Evolutionary conservation across 2,888 invertebrate genomes (phyloP).

Genomic region (Campoplex nolae): DNA sequence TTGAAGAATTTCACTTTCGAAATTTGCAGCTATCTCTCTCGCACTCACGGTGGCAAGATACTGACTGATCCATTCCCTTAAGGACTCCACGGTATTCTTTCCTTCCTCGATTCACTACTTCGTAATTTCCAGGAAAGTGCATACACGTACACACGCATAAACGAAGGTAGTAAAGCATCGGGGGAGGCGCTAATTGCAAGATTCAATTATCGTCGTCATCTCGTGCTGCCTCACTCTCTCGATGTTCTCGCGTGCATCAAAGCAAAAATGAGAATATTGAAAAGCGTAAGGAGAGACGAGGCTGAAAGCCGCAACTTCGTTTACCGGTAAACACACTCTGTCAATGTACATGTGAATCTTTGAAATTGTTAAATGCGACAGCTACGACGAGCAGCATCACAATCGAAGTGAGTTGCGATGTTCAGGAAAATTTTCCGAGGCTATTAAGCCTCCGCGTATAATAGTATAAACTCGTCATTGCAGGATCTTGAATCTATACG

Average conservation of each 20-base stretch:
- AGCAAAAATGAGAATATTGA: conserved; percentile 33
- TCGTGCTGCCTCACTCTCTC: conserved; percentile 17
- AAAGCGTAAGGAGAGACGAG: conserved; percentile 7
- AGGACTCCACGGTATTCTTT: background rate
- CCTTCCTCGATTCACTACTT: conserved; percentile 11
- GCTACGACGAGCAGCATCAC: conserved; percentile 18
- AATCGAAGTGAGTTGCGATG: conserved; percentile 13
- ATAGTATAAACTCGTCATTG: conserved; percentile 17
- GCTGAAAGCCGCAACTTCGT: conserved; percentile 41
- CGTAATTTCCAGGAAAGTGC: conserved; percentile 36
- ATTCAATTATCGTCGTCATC: conserved; percentile 65
- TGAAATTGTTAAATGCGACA: conserved; percentile 47
- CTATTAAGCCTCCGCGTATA: background rate
- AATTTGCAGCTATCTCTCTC: no score
- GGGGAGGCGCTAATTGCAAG: conserved; percentile 65
- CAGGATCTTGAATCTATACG: background rate
- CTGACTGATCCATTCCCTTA: no score
- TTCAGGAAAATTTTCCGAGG: conserved; percentile 20
- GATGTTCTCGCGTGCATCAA: conserved; percentile 47
- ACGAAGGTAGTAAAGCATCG: conserved; percentile 28
- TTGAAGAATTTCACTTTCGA: no score
- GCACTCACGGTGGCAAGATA: no score
- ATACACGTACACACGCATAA: conserved; percentile 1
- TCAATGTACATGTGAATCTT: conserved; percentile 25
- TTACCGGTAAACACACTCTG: conserved; percentile 20